Base-by-base conservation (phyloP, 2,888 invertebrate genomes). In the Ethmia dodecea region DNA sequence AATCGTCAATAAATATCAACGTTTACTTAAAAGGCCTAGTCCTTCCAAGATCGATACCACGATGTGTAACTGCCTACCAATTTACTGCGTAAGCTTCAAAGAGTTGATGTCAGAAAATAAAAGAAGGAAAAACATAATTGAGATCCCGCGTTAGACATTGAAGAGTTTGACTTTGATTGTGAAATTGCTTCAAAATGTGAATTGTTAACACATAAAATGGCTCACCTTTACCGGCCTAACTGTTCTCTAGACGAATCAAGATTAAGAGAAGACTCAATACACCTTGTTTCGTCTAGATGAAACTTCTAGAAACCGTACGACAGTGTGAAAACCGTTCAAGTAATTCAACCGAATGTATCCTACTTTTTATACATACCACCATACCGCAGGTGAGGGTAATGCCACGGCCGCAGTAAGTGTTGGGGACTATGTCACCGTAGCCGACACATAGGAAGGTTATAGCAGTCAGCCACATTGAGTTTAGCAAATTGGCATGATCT, bases 361-460 rank as follows among this genome's bases (percentile, higher is more conserved):
- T 78, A 74, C 60, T 50, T 61, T 51, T 66, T 45, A 80, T 88
- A 91, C 94, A 93, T 93, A 99, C 99, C 97, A 99, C 98, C 89
- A 99, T 97, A 79, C 99, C 99, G 69, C 98, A 98, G 76, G 96
- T 95, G 80, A 99, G 96, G 68, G 99, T 98, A 78, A 99, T 98
- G 72, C 97, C 97, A 77, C 99, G 91, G 72, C 99, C 99, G 90
- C 99, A 99, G 90, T 99, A 99, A 54, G 99, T 99, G 89, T 99
- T 99, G 77, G 99, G 99, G 72, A 99, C 99, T 74, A 98, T 97
- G 89, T 98, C 99, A 62, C 99, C 99, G 88, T 99, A 99, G 78
- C 99, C 99, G 69, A 99, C 98, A 89, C 98, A 98, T 76, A 99
- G 94, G 91, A 99, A 99, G 67, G 99, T 99, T 84, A 99, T 99